phyloP scores from a whole-genome alignment of 35 echinoderm and acorn worm species.

The Ophiothrix spiculata region DNA sequence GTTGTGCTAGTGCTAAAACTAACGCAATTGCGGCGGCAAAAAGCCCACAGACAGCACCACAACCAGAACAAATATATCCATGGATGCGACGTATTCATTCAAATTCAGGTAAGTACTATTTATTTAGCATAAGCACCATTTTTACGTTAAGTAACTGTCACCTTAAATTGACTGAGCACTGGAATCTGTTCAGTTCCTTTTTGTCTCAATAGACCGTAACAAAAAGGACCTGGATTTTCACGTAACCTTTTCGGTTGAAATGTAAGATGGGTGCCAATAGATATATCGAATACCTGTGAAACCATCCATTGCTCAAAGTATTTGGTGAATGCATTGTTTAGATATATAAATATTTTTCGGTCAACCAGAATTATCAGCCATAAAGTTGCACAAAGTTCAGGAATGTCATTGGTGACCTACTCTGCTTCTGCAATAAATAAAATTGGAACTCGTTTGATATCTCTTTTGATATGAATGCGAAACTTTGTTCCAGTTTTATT shows the following conservation, averaged over 20 bases:
- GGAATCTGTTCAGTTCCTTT: background rate
- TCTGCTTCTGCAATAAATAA: too few species aligned
- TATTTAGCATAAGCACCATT: too few species aligned
- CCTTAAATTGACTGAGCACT: background rate
- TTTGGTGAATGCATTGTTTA: background rate
- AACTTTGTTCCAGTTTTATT: too few species aligned
- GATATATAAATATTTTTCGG: background rate
- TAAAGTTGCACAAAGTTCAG: too few species aligned
- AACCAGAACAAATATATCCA: slow-evolving; percentile 67
- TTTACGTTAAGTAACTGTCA: background rate
- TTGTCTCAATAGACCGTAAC: background rate
- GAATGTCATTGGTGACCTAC: too few species aligned
- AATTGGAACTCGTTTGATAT: too few species aligned
- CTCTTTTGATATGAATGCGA: too few species aligned
- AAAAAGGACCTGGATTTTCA: background rate
- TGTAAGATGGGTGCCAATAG: background rate
- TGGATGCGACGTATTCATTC: slow-evolving; percentile 75
- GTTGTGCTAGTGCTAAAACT: slow-evolving; percentile 14
- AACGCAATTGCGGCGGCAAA: slow-evolving; percentile 40
- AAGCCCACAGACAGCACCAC: slow-evolving; percentile 36
- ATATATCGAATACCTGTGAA: background rate
- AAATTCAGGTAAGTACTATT: slow-evolving; percentile 36
- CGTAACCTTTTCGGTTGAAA: background rate
- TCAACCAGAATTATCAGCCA: background rate
- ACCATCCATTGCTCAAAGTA: background rate